Conservation (phyloP, 2,797 vertebrate genomes). For the Pseudochirops corinnae region DNA sequence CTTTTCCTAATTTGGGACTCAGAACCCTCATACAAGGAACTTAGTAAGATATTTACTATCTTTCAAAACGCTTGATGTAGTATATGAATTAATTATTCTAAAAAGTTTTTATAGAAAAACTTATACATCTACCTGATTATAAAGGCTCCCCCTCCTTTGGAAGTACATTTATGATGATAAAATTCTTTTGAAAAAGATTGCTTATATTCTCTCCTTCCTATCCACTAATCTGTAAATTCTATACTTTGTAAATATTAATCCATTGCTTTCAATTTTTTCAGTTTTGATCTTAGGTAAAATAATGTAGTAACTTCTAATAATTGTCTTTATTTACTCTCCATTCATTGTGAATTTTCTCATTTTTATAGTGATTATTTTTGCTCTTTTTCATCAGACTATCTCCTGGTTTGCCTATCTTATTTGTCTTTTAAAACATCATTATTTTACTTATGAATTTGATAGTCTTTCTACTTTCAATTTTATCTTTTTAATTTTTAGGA, state of each 20-base stretch:
- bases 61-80: neutral
- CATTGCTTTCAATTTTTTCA: neutral
- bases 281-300: neutral
- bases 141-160: neutral
- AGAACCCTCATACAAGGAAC: neutral
- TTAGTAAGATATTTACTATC: neutral
- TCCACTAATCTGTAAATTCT: neutral
- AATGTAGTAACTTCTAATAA: neutral
- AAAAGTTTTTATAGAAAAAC: neutral
- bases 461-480: neutral
- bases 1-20: neutral
- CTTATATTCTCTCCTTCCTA: neutral
- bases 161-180: neutral
- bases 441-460: neutral
- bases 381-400: neutral
- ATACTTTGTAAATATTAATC: neutral
- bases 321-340: neutral
- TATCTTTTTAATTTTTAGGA: neutral
- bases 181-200: neutral
- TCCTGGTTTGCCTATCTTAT: neutral
- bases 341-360: neutral
- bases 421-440: neutral
- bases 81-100: neutral
- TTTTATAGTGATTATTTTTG: neutral
- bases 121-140: neutral